Percentiles rank a stretch among this genome's conserved stretches.
Conservation (phyloP, 2,888 invertebrate genomes). For the Cylloceria caligata region DNA sequence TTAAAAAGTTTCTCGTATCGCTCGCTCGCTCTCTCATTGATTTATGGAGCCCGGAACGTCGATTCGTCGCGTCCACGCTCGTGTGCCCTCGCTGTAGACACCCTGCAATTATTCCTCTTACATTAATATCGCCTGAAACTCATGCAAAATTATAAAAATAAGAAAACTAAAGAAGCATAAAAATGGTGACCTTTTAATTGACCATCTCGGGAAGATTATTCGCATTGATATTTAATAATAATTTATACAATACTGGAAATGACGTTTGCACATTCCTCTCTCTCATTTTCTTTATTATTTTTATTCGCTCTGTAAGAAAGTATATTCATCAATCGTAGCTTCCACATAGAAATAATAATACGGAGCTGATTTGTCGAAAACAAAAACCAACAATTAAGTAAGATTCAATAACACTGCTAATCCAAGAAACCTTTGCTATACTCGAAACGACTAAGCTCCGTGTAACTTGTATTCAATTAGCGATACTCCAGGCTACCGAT, state of each 20-base stretch:
- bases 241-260: no score
- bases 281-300: background rate
- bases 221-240: background rate
- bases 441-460: background rate
- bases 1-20: constrained; percentile 67
- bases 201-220: background rate
- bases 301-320: no score
- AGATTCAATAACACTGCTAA: background rate
- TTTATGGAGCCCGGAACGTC: constrained; percentile 76
- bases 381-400: background rate
- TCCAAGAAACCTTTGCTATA: background rate
- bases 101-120: constrained; percentile 53
- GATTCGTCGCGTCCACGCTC: constrained; percentile 71
- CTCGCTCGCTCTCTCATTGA: constrained; percentile 74
- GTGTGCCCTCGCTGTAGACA: constrained; percentile 34
- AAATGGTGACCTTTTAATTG: background rate
- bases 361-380: background rate
- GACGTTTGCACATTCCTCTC: background rate
- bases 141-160: constrained; percentile 41
- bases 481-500: constrained; percentile 14
- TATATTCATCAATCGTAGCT: background rate
- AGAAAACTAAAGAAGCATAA: background rate
- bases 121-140: constrained; percentile 48
- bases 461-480: constrained; percentile 46
- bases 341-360: no score